Percentiles rank a stretch among this genome's conserved stretches.
phyloP scores from a whole-genome alignment of 2,888 invertebrate species.

The Drosophila glabriapex region DNA sequence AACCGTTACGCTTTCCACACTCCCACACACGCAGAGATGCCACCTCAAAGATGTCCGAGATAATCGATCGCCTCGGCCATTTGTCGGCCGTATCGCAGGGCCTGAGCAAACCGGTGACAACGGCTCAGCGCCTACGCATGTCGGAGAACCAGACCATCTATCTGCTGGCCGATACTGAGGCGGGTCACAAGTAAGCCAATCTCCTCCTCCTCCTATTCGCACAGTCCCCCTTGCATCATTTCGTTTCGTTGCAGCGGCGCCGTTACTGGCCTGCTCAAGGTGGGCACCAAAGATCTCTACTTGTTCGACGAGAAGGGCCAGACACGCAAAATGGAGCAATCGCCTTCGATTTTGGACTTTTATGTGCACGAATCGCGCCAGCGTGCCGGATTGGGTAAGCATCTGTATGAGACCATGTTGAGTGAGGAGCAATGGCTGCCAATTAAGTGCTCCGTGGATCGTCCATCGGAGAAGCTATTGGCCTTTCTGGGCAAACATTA shows the following conservation, averaged over 20 bases:
- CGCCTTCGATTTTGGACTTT: constrained; percentile 96
- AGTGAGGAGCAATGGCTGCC: constrained; percentile 90
- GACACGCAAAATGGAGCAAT: constrained; percentile 91
- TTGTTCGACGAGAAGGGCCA: constrained; percentile 90
- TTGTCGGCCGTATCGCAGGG: constrained; percentile 91
- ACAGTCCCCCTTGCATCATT: neutral
- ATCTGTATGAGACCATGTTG: constrained; percentile 94
- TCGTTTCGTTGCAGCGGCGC: constrained; percentile 87
- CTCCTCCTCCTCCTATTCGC: no score
- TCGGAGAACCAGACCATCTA: constrained; percentile 86
- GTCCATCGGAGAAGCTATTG: constrained; percentile 95
- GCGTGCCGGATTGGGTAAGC: constrained; percentile 93
- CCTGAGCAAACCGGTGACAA: constrained; percentile 90
- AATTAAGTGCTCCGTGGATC: constrained; percentile 94
- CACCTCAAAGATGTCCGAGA: constrained; percentile 87
- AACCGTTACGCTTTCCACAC: constrained; percentile 67
- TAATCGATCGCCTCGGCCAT: constrained; percentile 90
- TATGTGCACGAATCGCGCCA: constrained; percentile 94
- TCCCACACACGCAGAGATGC: constrained; percentile 87
- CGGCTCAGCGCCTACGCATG: constrained; percentile 89
- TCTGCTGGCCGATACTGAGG: constrained; percentile 83
- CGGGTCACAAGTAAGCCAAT: constrained; percentile 87
- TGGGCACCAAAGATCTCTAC: constrained; percentile 95
- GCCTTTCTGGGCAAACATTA: constrained; percentile 95
- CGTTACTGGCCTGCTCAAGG: constrained; percentile 95